Percentiles rank a stretch among this genome's conserved stretches.
Evolutionary conservation across 2,113 vertebrate genomes (phyloP).

Genomic region (Epinephelus fuscoguttatus): DNA sequence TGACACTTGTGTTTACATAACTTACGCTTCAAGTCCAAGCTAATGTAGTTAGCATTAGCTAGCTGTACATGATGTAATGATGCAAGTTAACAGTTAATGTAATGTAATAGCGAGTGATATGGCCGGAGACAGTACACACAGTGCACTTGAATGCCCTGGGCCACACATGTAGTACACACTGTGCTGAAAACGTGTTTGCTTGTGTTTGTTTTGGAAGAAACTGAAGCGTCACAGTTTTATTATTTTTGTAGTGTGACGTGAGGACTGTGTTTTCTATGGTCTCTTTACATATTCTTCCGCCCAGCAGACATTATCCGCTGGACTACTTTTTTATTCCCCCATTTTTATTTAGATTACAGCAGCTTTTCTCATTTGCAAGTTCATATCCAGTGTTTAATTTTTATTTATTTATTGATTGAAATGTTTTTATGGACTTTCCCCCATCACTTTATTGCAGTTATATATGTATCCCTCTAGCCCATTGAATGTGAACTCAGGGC

Average conservation of each 20-base stretch:
- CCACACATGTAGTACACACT: not conserved
- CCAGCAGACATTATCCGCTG: too few relatives aligned
- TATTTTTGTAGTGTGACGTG: too few relatives aligned
- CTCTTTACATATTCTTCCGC: too few relatives aligned
- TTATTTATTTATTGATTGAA: too few relatives aligned
- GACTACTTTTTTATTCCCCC: too few relatives aligned
- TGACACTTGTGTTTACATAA: not conserved
- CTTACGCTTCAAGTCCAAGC: not conserved
- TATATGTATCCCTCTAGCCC: too few relatives aligned
- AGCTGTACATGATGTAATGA: slow-evolving; percentile 39
- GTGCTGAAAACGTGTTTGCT: not conserved
- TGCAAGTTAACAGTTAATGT: slow-evolving; percentile 47
- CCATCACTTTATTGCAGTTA: too few relatives aligned
- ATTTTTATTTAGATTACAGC: not conserved
- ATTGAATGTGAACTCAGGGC: too few relatives aligned
- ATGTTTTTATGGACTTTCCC: too few relatives aligned
- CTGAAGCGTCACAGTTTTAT: not conserved
- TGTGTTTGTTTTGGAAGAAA: not conserved
- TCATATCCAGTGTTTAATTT: not conserved
- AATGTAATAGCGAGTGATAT: not conserved
- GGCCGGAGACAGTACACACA: not conserved
- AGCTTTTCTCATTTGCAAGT: not conserved
- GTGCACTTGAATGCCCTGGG: too few relatives aligned
- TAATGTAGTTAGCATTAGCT: slow-evolving; percentile 35
- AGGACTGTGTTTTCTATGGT: too few relatives aligned